Percentiles rank a stretch among this genome's conserved stretches.
Evolutionary conservation across 2,888 invertebrate species (phyloP).

Genomic region (Adelognathus sp.): DNA sequence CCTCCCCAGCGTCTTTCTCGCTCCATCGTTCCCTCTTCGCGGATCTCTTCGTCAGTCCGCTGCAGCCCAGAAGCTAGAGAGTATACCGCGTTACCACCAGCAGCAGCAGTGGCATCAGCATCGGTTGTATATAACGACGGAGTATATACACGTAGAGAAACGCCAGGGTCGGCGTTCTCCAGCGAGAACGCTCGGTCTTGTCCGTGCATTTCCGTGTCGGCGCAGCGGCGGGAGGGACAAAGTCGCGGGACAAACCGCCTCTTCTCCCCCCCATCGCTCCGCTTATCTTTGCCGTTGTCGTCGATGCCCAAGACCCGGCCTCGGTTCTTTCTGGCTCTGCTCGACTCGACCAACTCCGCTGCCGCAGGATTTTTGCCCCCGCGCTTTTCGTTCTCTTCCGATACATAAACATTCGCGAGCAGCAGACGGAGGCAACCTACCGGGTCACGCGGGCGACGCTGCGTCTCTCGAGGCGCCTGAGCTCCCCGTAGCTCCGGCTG

Average conservation of each 20-base stretch:
- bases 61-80: constrained; percentile 34
- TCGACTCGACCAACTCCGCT: constrained; percentile 5
- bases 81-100: constrained; percentile 35
- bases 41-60: constrained; percentile 58
- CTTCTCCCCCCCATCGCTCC: background rate
- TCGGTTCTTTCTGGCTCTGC: background rate
- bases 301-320: constrained; percentile 1
- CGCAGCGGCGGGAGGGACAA: background rate
- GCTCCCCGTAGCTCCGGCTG: background rate
- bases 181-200: constrained; percentile 66
- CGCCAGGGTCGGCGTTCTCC: constrained; percentile 51
- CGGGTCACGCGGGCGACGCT: constrained; percentile 48
- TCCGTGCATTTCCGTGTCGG: constrained; percentile 70
- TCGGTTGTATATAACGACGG: constrained; percentile 2
- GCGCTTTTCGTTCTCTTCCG: constrained; percentile 69
- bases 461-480: constrained; percentile 41
- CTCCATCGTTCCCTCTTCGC: constrained; percentile 60
- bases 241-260: background rate
- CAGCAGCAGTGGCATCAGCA: constrained; percentile 12
- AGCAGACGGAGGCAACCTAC: background rate
- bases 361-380: background rate
- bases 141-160: constrained; percentile 11
- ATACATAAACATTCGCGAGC: constrained; percentile 68
- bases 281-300: constrained; percentile 13
- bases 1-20: constrained; percentile 66